Base-by-base conservation (phyloP, 2,888 invertebrate species). In the Calameuta pallipes region DNA sequence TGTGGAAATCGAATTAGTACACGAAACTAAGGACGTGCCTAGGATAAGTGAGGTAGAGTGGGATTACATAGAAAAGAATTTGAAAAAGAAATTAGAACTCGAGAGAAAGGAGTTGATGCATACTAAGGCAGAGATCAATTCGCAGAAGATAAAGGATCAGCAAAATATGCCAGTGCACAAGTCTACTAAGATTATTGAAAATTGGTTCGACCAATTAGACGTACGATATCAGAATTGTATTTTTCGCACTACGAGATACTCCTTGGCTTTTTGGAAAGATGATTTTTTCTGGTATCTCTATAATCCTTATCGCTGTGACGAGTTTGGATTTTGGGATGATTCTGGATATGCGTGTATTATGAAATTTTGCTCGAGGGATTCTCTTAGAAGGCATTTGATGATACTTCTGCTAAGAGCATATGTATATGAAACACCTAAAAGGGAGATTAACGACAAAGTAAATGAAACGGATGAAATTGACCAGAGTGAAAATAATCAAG, bases 301-400 rank as follows among this genome's bases (percentile, higher is more conserved):
- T 79, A 90, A 90, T 79, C 90, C 90, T 0, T 90, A 89, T 70
- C 85, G 89, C 0, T 90, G 90, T 82, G 85, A 90, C 79, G 76
- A 87, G 56, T 87, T 84, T 76, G 90, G 90, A 4, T 83, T 87
- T 12, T 90, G 88, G 88, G 41, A 86, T 75, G 85, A 90, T 73
- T 4, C 74, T 0, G 90, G 90, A 6, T 83, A 79, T 77, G 89
- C 88, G 4, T 88, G 88, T 36, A 87, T 90, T 33, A 71, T 85
- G 11, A 90, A 90, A 74, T 89, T 90, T 76, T 89, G 88, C 78
- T 79, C 88, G 12, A 86, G 76, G 35, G 74, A 83, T 1, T 86
- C 90, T 1, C 80, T 90, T 1, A 87, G 77, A 15, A 79, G 90
- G 9, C 89, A 90, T 68, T 77, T 90, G 12, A 87, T 90, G 82